Percentiles rank a stretch among this genome's conserved stretches.
Conservation (phyloP, 1,140 invertebrate species). For the Neocloeon triangulifer region DNA sequence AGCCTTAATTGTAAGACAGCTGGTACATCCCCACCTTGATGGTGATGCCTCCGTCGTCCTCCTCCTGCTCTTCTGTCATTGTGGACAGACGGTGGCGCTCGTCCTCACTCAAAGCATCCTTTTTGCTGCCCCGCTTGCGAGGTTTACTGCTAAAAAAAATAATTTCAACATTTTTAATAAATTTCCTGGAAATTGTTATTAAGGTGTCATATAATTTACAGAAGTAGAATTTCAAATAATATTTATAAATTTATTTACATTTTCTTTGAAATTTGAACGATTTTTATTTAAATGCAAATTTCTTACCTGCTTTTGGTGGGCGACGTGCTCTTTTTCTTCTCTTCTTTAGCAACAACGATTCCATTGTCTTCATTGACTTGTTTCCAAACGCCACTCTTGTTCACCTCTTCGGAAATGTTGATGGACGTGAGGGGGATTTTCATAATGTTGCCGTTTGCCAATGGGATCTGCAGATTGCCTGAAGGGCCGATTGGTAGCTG, state of each 20-base stretch:
- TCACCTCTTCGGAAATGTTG: slow-evolving; percentile 84
- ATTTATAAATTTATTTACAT: too few species aligned
- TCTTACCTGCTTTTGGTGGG: slow-evolving; percentile 17
- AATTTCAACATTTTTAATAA: too few species aligned
- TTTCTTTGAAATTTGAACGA: too few species aligned
- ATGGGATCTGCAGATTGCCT: slow-evolving; percentile 59
- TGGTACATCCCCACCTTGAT: slow-evolving; percentile 25
- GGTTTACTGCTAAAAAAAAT: too few species aligned
- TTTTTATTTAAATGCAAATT: too few species aligned
- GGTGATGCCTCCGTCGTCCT: slow-evolving; percentile 28
- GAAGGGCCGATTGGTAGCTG: slow-evolving; percentile 17
- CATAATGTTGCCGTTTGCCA: slow-evolving; percentile 80
- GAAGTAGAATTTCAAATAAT: too few species aligned
- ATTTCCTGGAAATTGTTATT: too few species aligned
- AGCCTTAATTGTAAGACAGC: slow-evolving; percentile 3
- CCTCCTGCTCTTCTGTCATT: slow-evolving; percentile 32
- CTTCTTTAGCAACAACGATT: slow-evolving; percentile 8
- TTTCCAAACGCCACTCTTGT: slow-evolving; percentile 84
- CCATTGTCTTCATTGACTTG: slow-evolving; percentile 50
- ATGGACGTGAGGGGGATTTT: slow-evolving; percentile 71
- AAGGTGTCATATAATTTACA: too few species aligned
- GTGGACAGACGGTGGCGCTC: slow-evolving; percentile 27
- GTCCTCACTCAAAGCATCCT: slow-evolving; percentile 28
- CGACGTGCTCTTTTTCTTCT: slow-evolving; percentile 18
- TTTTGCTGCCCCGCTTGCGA: slow-evolving; percentile 25